These are phyloP conservation scores for Electrophaes corylata DNA, from an alignment of 2,888 invertebrate genomes.

Conservation along the genomic window DNA sequence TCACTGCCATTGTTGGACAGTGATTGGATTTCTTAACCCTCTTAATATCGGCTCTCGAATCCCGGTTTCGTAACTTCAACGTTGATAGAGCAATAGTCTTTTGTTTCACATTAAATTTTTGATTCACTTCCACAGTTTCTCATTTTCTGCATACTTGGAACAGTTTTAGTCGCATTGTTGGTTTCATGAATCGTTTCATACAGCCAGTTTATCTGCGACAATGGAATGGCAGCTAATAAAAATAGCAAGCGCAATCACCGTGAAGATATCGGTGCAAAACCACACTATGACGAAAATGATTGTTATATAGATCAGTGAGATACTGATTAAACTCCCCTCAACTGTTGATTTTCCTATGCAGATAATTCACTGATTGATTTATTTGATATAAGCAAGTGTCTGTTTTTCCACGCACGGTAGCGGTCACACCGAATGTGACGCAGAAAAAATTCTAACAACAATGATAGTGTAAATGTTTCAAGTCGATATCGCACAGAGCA, in stretches of 20 bases:
- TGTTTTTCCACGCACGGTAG: background rate
- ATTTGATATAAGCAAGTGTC: background rate
- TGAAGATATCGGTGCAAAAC: conserved; percentile 52
- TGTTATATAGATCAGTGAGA: conserved; percentile 20
- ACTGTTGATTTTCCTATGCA: background rate
- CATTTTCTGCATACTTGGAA: conserved; percentile 30
- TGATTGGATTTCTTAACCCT: conserved; percentile 76
- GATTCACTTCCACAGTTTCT: conserved; percentile 36
- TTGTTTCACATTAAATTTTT: conserved; percentile 51
- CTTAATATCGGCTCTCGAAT: conserved; percentile 63
- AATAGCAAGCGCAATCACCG: conserved; percentile 56
- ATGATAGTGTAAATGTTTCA: conserved; percentile 75
- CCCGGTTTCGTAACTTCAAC: conserved; percentile 56
- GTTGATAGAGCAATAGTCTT: conserved; percentile 46
- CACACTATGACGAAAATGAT: conserved; percentile 2
- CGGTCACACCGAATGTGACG: conserved; percentile 1
- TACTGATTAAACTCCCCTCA: no score
- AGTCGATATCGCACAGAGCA: conserved; percentile 78
- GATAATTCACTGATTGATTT: background rate
- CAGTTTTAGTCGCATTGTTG: conserved; percentile 21
- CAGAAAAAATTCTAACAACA: conserved; percentile 30
- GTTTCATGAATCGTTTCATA: conserved; percentile 30
- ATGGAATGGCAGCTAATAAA: conserved; percentile 55
- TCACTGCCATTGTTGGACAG: conserved; percentile 66
- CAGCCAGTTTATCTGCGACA: conserved; percentile 24